Evolutionary conservation across 2,113 vertebrate genomes (phyloP).

Genomic region (Ia io): DNA sequence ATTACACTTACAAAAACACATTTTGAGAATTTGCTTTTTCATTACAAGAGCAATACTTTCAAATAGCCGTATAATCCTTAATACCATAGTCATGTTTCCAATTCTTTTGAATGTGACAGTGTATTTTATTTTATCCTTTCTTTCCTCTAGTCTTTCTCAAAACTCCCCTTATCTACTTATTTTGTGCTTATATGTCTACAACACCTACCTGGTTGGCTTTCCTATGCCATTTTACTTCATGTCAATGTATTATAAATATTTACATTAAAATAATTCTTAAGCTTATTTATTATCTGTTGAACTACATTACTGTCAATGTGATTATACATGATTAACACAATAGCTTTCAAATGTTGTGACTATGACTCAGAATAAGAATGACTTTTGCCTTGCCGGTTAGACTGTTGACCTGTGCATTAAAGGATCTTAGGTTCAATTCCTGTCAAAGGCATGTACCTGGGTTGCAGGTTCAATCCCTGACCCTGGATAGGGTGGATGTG

Average conservation of each 20-base stretch:
- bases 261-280: not conserved
- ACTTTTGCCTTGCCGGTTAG: not conserved
- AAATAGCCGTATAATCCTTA: not conserved
- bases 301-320: not conserved
- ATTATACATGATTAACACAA: not conserved
- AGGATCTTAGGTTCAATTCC: too few relatives aligned
- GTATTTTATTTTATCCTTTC: not conserved
- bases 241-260: not conserved
- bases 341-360: not conserved
- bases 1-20: not conserved
- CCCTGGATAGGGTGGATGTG: too few relatives aligned
- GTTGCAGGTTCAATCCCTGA: too few relatives aligned
- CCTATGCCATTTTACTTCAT: not conserved
- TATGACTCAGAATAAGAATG: not conserved
- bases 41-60: not conserved
- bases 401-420: too few relatives aligned
- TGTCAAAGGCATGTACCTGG: too few relatives aligned
- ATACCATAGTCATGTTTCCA: not conserved
- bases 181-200: not conserved
- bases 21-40: not conserved
- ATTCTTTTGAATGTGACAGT: not conserved
- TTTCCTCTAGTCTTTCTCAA: not conserved
- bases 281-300: not conserved
- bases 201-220: not conserved
- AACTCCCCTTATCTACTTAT: not conserved